Evolutionary conservation across 2,888 invertebrate species (phyloP), one percentile per base, ranked within the genome.

Genomic region (Cyrtodaria siliqua): DNA sequence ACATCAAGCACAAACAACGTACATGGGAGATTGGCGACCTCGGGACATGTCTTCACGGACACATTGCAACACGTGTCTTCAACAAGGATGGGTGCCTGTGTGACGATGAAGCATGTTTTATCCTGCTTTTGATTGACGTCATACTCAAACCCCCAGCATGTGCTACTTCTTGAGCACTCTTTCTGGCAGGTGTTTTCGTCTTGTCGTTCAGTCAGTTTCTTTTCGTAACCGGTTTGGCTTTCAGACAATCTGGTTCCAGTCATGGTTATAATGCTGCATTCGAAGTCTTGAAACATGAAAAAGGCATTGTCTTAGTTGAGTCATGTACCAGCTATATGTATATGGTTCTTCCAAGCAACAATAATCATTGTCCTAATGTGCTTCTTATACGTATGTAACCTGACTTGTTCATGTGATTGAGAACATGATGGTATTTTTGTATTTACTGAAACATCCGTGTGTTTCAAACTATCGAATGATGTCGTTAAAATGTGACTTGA

Each of bases 21-120:
- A 33, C 33, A 33, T 33, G 4, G 4, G 12, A 33, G 33, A 8
- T 4, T 8, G 33, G 33, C 4, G 4, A 12, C 12, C 12, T 33
- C 33, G 0, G 88, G 88, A 77, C 88, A 88, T 0, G 86, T 85
- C 52, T 86, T 87, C 12, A 86, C 69, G 44, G 82, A 82, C 14
- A 88, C 26, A 44, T 83, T 77, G 66, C 83, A 84, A 24, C 82
- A 76, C 0, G 49, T 49, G 18, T 81, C 72, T 12, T 57, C 44
- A 8, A 75, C 50, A 12, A 83, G 64, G 0, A 55, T 20, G 2
- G 82, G 79, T 18, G 83, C 66, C 40, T 70, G 64, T n/a, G 42
- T 63, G 6, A 83, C 49, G 14, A 84, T 68, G n/a, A 50, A 52
- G 27, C 86, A 87, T 1, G 53, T 49, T 2, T 50, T 29, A 18